Evolutionary conservation across 2,888 invertebrate genomes (phyloP).

Genomic region (Heterodera filipjevi): DNA sequence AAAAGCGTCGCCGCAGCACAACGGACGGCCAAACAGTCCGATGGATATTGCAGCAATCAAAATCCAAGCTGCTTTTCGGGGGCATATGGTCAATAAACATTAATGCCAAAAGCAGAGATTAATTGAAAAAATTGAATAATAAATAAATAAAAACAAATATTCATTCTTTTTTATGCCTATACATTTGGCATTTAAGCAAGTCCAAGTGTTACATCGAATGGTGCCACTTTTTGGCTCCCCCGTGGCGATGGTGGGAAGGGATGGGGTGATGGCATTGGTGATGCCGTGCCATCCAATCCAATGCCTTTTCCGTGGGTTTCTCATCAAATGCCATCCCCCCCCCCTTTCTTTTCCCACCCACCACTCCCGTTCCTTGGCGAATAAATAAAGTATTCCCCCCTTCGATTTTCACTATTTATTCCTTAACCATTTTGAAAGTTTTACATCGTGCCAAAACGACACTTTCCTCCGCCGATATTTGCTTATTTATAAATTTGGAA

Average conservation of each 20-base stretch:
- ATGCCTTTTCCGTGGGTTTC: neutral
- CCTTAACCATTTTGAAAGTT: neutral
- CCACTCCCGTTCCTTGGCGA: neutral
- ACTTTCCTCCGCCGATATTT: neutral
- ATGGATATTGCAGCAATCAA: conserved; percentile 75
- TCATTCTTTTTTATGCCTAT: too few relatives aligned
- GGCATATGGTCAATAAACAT: conserved; percentile 77
- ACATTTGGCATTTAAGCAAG: too few relatives aligned
- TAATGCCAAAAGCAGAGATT: too few relatives aligned
- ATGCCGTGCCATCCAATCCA: neutral
- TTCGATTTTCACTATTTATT: too few relatives aligned
- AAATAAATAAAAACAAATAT: neutral
- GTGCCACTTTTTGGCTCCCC: neutral
- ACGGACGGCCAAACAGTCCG: conserved; percentile 39
- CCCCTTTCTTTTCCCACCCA: neutral
- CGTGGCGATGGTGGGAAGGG: too few relatives aligned
- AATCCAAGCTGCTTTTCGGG: conserved; percentile 88
- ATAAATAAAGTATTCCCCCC: neutral
- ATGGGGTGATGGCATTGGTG: too few relatives aligned
- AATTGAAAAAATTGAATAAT: neutral
- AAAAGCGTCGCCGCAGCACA: neutral
- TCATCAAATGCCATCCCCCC: neutral
- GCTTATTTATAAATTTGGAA: neutral
- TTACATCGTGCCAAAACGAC: neutral
- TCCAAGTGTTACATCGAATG: too few relatives aligned